Evolutionary conservation across 2,888 invertebrate species (phyloP).

Genomic region (Erebia aethiops): DNA sequence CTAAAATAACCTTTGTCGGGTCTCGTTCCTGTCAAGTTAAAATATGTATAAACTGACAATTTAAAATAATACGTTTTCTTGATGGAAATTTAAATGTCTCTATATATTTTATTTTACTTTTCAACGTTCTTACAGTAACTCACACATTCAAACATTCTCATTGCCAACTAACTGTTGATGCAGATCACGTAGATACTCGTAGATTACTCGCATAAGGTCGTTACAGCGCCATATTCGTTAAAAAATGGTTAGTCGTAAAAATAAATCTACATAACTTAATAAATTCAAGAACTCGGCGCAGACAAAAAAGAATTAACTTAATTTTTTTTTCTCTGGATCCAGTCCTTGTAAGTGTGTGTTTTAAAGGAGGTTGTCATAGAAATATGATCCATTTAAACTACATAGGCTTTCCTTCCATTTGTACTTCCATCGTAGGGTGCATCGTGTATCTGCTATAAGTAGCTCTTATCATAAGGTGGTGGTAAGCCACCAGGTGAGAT

Average conservation of each 20-base stretch:
- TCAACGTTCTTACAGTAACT: neutral
- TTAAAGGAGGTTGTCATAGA: too few species aligned
- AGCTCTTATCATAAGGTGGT: too few species aligned
- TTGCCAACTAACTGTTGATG: slow-evolving; percentile 4
- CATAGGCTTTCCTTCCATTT: too few species aligned
- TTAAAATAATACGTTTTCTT: too few species aligned
- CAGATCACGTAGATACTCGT: slow-evolving; percentile 2
- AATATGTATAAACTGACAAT: neutral
- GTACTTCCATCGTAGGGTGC: too few species aligned
- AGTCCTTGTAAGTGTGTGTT: too few species aligned
- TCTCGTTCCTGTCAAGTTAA: neutral
- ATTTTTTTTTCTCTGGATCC: too few species aligned
- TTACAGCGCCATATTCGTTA: neutral
- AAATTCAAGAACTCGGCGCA: neutral
- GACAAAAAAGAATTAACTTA: too few species aligned
- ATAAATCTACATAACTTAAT: neutral
- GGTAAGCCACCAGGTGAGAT: too few species aligned
- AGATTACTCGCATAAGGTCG: neutral
- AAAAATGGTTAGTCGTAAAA: neutral
- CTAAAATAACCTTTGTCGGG: slow-evolving; percentile 16
- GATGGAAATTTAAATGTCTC: too few species aligned
- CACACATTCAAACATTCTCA: neutral
- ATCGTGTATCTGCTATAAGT: too few species aligned
- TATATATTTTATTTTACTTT: neutral
- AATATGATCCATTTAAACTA: too few species aligned